Evolutionary conservation across 2,888 invertebrate genomes (phyloP), one percentile per base, ranked within the genome.

Genomic region (Orchesella flavescens): DNA sequence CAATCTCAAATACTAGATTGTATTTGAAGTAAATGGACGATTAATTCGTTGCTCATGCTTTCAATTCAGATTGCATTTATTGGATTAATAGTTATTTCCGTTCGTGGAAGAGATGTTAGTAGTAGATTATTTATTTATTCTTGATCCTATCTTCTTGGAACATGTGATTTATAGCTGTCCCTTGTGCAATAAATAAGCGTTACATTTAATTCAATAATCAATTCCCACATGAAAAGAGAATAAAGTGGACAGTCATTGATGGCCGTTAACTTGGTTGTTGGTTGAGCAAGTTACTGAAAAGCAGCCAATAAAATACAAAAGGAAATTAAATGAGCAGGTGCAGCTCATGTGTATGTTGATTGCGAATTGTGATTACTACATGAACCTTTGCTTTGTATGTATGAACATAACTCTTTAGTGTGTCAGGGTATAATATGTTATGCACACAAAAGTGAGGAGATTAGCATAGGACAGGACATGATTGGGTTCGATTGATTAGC

Each of bases 121-220:
- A 34, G 34, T 4, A 4, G 2, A 34, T 34, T 34, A 34, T 34
- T 34, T 34, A 34, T 34, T 7, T 34, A n/a, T 49, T 49, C 49
- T 12, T 49, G n/a, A n/a, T 15, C 15, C 3, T 13, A 73, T 66
- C 73, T 19, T 53, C 65, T 66, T 46, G 73, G 73, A 73, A 80
- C 66, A 66, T 77, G 44, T 73, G 66, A 80, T 80, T 80, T 80
- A 80, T 80, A 23, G 21, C 46, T 21, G 15, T 17, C 21, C 65
- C 43, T 43, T 46, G 65, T 63, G 65, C 66, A 65, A 65, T 21
- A 57, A 73, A 66, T 73, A 72, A 72, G 63, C 53, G 66, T 59
- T 72, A 57, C 66, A 80, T 80, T 80, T 80, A 80, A 80, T 80
- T 80, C 80, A 80, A 80, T 80, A 80, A 71, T 72, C 43, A 43